Evolutionary conservation across 2,888 invertebrate species (phyloP).

Genomic region (Amblyjoppa proteus): DNA sequence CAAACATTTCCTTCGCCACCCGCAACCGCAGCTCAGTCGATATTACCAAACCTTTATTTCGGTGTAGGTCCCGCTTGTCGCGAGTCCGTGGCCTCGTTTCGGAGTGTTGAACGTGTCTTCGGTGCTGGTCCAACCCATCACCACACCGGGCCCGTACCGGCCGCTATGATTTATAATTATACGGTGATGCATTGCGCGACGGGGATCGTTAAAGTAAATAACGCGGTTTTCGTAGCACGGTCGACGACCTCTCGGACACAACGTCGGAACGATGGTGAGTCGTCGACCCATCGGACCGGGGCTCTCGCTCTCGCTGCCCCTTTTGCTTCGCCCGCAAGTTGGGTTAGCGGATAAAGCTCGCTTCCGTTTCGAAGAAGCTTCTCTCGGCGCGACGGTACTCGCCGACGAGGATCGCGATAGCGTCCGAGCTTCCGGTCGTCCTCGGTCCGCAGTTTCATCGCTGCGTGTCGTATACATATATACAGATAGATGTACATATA

Average conservation of each 20-base stretch:
- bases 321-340: conserved; percentile 52
- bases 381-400: conserved; percentile 50
- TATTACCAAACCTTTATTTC: too few species aligned
- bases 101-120: conserved; percentile 53
- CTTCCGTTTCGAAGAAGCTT: conserved; percentile 67
- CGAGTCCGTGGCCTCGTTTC: conserved; percentile 24
- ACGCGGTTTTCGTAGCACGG: conserved; percentile 65
- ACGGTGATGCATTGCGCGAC: conserved; percentile 65
- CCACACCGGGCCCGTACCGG: conserved; percentile 13
- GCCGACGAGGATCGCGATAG: conserved; percentile 57
- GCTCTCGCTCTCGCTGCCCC: conserved; percentile 45
- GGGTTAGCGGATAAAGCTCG: conserved; percentile 68
- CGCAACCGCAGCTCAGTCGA: too few species aligned
- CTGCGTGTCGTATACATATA: background rate
- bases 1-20: too few species aligned
- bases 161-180: conserved; percentile 75
- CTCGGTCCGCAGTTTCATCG: conserved; percentile 40
- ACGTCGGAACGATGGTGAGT: conserved; percentile 48
- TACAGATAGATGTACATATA: too few species aligned
- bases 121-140: conserved; percentile 14
- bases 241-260: conserved; percentile 55
- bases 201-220: conserved; percentile 74
- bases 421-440: conserved; percentile 58
- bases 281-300: conserved; percentile 23
- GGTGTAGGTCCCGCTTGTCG: conserved; percentile 5